Evolutionary conservation across 23 tunicate genomes (phyloP), one percentile per base, ranked within the genome.

Genomic region (Styela plicata): DNA sequence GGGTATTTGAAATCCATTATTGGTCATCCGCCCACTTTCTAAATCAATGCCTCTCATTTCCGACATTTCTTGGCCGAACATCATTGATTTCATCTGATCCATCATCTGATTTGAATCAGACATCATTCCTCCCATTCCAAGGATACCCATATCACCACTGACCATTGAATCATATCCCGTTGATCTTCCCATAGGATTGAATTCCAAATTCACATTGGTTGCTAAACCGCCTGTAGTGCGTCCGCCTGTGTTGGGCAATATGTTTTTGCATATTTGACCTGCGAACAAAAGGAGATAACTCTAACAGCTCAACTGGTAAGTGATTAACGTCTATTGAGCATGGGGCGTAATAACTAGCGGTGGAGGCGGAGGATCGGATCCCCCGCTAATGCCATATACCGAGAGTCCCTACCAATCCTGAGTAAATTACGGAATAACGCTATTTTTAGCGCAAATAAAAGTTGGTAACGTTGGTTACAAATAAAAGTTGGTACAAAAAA

Each of bases 61-160:
- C 74, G 63, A 23, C n/a, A 36, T 37, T 23, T 31, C 63, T 19
- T 35, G 61, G 61, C 67, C 85, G 30, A 34, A 27, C 64, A 69
- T 36, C 30, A 3, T 13, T 52, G 77, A 13, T 28, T 13, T 13
- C 57, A 44, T 44, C 13, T 44, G 57, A 13, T 44, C 13, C 57
- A 44, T 44, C 73, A 79, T 57, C 24, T 26, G 30, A 0, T 22
- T 18, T 16, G 32, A 27, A 26, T 29, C 71, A 0, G 0, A 16
- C 71, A 67, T 67, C 80, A 73, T 63, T 31, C 52, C 74, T 27
- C 62, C 80, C 0, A 1, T 66, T 30, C 71, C 73, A 31, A 73
- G 34, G 26, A 79, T 79, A 18, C 86, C 86, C 86, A 83, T 73
- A 16, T 65, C 79, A 36, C 69, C 79, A 30, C 36, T 79, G 30